Base-by-base conservation (phyloP, 1,140 invertebrate genomes). In the Chrysopa pallens region DNA sequence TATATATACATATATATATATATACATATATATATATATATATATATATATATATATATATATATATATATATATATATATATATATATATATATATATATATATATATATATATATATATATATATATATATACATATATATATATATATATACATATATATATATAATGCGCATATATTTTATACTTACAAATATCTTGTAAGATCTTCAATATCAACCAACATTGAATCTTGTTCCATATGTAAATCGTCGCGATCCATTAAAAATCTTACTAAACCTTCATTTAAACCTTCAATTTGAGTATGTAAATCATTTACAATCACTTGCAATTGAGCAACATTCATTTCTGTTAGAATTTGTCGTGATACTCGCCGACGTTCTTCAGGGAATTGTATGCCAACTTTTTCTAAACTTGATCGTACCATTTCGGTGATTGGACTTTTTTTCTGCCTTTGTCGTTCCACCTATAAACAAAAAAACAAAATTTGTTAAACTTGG, bases 211-310 rank as follows among this genome's bases (percentile, higher is more conserved):
- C 91, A 49, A 95, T 91, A 59, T 96, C 90, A 6, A 95, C 89
- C 43, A 96, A 71, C 84, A 92, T 92, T 11, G 91, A 93, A 63
- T 96, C 92, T 64, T 95, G 91, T 48, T 89, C 84, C 89, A 95
- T 95, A 61, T 94, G 88, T 12, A 94, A 65, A 60, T 94, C 90
- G 68, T 94, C 90, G 49, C 90, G 68, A 49, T 85, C 79, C 66
- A 94, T 77, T 43, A 94, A 62, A 50, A 87, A 72, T 56, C 84
- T 76, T 4, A 94, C 88, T 28, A 95, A 65, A 37, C 80, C 75
- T 59, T 92, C 87, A 62, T 94, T 95, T 43, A 93, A 63, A 44
- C 69, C 80, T 68, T 92, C 89, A 56, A 96, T 94, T 66, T 91
- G 83, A 37, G 84, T 80, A 62, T 92, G 89, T 40, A 94, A 65